Evolutionary conservation across 1,140 invertebrate genomes (phyloP).

Genomic region (Coelopa frigida): DNA sequence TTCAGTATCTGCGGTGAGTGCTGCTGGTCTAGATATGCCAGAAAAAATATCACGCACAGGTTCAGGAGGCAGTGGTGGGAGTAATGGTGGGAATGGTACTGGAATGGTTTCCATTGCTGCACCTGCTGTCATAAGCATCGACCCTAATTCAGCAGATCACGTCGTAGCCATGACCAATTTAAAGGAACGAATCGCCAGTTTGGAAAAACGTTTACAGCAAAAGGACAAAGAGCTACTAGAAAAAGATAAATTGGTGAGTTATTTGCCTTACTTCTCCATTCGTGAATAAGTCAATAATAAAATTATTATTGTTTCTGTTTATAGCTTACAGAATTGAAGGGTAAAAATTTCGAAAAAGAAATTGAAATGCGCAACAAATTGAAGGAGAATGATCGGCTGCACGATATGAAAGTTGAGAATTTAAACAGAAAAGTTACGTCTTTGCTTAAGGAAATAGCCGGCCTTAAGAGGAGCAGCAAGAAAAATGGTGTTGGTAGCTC

Average conservation of each 20-base stretch:
- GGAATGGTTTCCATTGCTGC: constrained; percentile 17
- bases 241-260: constrained; percentile 84
- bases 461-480: constrained; percentile 71
- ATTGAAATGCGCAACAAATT: constrained; percentile 78
- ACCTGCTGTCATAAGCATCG: constrained; percentile 50
- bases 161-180: constrained; percentile 90
- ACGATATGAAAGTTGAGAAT: constrained; percentile 69
- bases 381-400: constrained; percentile 70
- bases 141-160: constrained; percentile 86
- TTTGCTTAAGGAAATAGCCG: constrained; percentile 76
- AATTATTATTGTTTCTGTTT: constrained; percentile 6
- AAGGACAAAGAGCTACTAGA: constrained; percentile 81
- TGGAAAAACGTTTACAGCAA: constrained; percentile 79
- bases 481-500: constrained; percentile 45
- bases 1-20: constrained; percentile 29
- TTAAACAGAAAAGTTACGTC: constrained; percentile 71
- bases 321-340: constrained; percentile 89
- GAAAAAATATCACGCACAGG: constrained; percentile 39
- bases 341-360: constrained; percentile 81
- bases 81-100: constrained; percentile 29
- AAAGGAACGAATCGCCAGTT: constrained; percentile 83
- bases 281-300: neutral
- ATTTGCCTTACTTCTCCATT: no score
- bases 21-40: constrained; percentile 37
- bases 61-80: constrained; percentile 5